Conservation (phyloP, 2,888 invertebrate species). For the Mystacides longicornis region DNA sequence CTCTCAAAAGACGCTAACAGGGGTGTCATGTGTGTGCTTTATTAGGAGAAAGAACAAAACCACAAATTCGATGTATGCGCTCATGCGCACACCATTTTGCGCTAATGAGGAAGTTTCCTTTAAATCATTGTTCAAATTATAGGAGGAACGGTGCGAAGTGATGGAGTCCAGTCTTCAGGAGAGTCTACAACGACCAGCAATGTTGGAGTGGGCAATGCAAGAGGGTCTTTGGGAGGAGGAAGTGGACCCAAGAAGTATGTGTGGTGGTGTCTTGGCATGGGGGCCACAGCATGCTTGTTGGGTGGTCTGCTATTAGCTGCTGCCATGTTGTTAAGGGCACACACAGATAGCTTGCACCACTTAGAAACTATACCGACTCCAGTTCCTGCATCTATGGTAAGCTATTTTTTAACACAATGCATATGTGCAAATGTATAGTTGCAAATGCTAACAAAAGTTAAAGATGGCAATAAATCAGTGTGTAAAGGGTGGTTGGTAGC, state of each 20-base stretch:
- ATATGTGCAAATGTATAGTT: too few species aligned
- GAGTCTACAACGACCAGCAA: constrained; percentile 9
- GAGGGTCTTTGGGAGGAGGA: constrained; percentile 29
- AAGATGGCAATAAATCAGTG: too few species aligned
- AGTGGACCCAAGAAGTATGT: constrained; percentile 67
- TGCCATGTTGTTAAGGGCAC: constrained; percentile 69
- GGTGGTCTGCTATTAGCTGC: constrained; percentile 73
- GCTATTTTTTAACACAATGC: constrained; percentile 1
- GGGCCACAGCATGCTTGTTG: constrained; percentile 67
- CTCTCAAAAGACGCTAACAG: too few species aligned
- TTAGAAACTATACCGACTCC: constrained; percentile 94
- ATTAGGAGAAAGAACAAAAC: too few species aligned
- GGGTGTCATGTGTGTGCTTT: too few species aligned
- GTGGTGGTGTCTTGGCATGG: constrained; percentile 76
- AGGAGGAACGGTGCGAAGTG: constrained; percentile 4
- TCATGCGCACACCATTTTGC: too few species aligned
- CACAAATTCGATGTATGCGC: too few species aligned
- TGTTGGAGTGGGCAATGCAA: background rate
- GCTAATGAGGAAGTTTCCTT: too few species aligned
- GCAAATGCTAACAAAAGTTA: too few species aligned
- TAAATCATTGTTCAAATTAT: background rate
- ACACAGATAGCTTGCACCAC: constrained; percentile 68
- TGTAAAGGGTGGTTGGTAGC: too few species aligned
- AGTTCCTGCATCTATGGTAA: constrained; percentile 85
- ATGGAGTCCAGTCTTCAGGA: background rate